Evolutionary conservation across 2,797 vertebrate species (phyloP).

Genomic region (Cynopterus sphinx): DNA sequence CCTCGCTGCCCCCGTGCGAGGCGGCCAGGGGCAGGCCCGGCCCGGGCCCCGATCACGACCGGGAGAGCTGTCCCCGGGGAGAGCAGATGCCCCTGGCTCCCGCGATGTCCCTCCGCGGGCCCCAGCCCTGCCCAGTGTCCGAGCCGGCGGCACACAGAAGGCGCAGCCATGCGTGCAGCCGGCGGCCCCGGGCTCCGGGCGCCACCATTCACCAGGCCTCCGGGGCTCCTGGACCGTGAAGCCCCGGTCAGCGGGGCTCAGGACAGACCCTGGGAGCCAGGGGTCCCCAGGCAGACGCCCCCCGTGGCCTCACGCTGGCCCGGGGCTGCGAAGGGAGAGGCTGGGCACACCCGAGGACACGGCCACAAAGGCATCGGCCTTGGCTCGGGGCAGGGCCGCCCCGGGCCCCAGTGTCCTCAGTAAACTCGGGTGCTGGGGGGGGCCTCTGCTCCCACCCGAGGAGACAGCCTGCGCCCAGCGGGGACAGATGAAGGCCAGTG

Average conservation of each 20-base stretch:
- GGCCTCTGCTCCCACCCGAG: not conserved
- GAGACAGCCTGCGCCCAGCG: not conserved
- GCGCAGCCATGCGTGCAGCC: slow-evolving; percentile 51
- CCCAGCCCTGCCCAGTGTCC: not conserved
- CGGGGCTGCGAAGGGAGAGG: not conserved
- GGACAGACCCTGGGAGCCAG: not conserved
- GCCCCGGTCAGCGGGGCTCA: not conserved
- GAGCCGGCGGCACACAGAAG: slow-evolving; percentile 34
- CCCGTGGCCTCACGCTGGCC: too few relatives aligned
- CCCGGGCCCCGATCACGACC: not conserved
- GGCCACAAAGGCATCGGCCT: too few relatives aligned
- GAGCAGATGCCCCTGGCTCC: not conserved
- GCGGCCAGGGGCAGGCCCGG: not conserved
- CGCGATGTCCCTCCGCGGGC: not conserved
- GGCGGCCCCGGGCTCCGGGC: not conserved
- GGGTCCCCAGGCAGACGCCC: not conserved
- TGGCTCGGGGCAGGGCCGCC: rapidly evolving
- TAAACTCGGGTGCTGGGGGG: not conserved
- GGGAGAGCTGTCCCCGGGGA: not conserved
- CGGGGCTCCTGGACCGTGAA: slow-evolving; percentile 39
- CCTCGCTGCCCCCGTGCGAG: not conserved
- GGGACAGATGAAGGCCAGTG: not conserved
- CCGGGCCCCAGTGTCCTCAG: rapidly evolving
- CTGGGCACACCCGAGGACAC: not conserved
- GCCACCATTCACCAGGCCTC: not conserved